Conservation (phyloP, 2,797 vertebrate genomes). For the Lycodopsis pacificus region DNA sequence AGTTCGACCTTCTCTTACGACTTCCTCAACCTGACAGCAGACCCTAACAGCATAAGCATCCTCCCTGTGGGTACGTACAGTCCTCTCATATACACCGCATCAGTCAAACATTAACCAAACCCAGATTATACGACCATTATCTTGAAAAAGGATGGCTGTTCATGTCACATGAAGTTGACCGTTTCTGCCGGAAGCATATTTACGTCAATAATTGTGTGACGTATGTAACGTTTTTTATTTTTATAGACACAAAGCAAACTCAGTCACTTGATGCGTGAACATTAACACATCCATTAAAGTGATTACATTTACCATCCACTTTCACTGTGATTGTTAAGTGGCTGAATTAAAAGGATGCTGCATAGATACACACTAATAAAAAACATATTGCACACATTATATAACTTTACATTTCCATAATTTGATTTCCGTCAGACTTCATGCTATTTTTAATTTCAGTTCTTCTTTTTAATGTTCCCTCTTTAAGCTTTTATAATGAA, state of each 20-base stretch:
- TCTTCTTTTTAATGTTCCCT: neutral
- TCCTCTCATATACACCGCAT: neutral
- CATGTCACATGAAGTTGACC: neutral
- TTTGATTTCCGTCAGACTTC: neutral
- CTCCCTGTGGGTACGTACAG: conserved; percentile 73
- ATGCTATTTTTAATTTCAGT: neutral
- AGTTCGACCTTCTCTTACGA: conserved; percentile 34
- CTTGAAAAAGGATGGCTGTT: conserved; percentile 2
- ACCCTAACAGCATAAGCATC: conserved; percentile 58
- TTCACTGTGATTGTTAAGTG: neutral
- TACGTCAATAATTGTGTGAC: neutral
- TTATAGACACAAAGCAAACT: neutral
- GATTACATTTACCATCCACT: neutral
- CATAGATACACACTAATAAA: neutral
- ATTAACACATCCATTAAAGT: neutral
- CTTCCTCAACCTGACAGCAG: conserved; percentile 48
- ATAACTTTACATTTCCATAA: neutral
- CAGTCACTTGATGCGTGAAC: neutral
- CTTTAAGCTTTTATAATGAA: neutral
- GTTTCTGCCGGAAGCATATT: neutral
- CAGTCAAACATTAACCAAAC: conserved; percentile 25
- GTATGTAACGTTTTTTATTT: conserved; percentile 7
- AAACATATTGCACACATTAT: neutral
- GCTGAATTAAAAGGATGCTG: conserved; percentile 9
- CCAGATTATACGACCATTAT: neutral